These are phyloP conservation scores for Lordiphosa andalusiaca DNA, from an alignment of 2,888 invertebrate genomes.

Conservation along the genomic window DNA sequence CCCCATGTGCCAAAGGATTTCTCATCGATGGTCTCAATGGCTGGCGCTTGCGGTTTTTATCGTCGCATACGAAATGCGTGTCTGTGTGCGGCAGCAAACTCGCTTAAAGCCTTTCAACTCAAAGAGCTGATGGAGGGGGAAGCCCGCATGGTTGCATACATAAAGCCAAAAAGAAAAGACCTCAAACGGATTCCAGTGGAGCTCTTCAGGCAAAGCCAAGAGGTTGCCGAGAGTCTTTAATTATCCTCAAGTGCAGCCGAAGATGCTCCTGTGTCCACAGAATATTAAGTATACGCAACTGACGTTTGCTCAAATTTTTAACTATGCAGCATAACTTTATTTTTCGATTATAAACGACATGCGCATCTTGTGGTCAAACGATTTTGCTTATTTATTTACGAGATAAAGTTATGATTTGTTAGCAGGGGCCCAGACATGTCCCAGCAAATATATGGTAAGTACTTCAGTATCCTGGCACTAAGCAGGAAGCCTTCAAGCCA, in stretches of 20 bases:
- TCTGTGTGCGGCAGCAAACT: conserved; percentile 7
- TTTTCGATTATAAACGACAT: conserved; percentile 22
- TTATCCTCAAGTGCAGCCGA: conserved; percentile 31
- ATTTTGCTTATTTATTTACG: conserved; percentile 58
- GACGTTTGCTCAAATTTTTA: conserved; percentile 12
- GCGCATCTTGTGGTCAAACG: conserved; percentile 32
- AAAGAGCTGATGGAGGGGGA: background rate
- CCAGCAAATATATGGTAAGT: conserved; percentile 46
- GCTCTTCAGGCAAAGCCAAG: background rate
- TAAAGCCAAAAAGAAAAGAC: too few species aligned
- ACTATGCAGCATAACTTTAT: conserved; percentile 15
- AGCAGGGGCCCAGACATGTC: conserved; percentile 16
- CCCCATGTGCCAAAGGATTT: conserved; percentile 16
- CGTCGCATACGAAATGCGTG: conserved; percentile 3
- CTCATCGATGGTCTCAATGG: conserved; percentile 6
- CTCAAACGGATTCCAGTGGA: too few species aligned
- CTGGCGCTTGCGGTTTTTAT: conserved; percentile 25
- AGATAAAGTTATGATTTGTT: conserved; percentile 67
- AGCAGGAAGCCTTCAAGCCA: conserved; percentile 13
- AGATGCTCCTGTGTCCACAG: conserved; percentile 5
- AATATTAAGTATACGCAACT: conserved; percentile 17
- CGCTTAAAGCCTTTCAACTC: conserved; percentile 7
- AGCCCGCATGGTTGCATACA: too few species aligned
- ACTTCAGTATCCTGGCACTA: conserved; percentile 29
- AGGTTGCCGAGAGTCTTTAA: conserved; percentile 35